Percentiles rank a stretch among this genome's conserved stretches.
Conservation (phyloP, 2,888 invertebrate species). For the Orthonychiurus folsomi region DNA sequence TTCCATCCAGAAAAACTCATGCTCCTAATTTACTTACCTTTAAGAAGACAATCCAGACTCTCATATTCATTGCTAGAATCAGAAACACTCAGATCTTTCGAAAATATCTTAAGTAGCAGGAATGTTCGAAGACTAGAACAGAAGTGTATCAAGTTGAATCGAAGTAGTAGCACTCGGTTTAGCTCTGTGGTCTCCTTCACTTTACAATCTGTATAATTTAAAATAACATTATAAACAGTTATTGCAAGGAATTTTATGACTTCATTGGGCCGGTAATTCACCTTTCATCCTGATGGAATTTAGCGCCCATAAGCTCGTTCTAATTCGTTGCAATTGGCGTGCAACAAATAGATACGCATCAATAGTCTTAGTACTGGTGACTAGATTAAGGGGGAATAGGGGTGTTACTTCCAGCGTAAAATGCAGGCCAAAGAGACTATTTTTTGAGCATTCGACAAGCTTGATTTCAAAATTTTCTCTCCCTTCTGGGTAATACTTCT, state of each 20-base stretch:
- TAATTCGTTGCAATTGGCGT: slow-evolving; percentile 24
- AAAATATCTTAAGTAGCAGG: slow-evolving; percentile 29
- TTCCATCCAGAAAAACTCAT: no score
- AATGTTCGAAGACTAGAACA: slow-evolving; percentile 29
- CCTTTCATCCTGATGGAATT: slow-evolving; percentile 25
- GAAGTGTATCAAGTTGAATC: slow-evolving; percentile 32
- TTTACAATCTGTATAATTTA: slow-evolving; percentile 21
- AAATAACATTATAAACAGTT: slow-evolving; percentile 1
- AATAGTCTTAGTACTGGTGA: slow-evolving; percentile 23
- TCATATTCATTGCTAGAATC: slow-evolving; percentile 3
- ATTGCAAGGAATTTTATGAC: slow-evolving; percentile 10
- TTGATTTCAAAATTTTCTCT: slow-evolving; percentile 27
- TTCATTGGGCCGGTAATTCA: no score
- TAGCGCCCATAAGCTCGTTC: slow-evolving; percentile 31
- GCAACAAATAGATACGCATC: slow-evolving; percentile 28
- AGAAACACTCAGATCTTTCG: slow-evolving; percentile 19
- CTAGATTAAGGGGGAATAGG: slow-evolving; percentile 30
- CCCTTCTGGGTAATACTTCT: slow-evolving; percentile 33
- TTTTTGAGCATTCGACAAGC: slow-evolving; percentile 15
- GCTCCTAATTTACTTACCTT: slow-evolving; percentile 18
- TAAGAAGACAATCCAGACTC: slow-evolving; percentile 26
- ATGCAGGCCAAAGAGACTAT: slow-evolving; percentile 11
- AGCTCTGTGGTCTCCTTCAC: slow-evolving; percentile 14
- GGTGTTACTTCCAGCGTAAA: slow-evolving; percentile 25
- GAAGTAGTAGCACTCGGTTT: slow-evolving; percentile 23